Base-by-base conservation (phyloP, 1,140 invertebrate species). In the Daktulosphaira vitifoliae region DNA sequence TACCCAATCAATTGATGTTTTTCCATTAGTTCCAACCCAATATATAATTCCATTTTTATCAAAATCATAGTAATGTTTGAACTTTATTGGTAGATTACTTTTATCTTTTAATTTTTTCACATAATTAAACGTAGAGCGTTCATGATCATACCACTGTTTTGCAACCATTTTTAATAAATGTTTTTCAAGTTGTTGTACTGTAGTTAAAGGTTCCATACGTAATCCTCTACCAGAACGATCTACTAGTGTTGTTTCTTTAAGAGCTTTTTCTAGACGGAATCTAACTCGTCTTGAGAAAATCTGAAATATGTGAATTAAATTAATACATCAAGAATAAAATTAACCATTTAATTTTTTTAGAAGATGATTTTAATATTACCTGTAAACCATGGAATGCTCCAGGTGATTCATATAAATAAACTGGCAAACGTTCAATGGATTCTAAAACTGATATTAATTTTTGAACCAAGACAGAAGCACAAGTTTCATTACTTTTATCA, bases 131-230 rank as follows among this genome's bases (percentile, higher is more conserved):
- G 90, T 87, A 0, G 82, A 78, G 23, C 96, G 79, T 50, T 97
- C 92, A 78, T 92, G 89, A 76, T 98, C 95, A 75, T 97, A 96
- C 94, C 95, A 98, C 74, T 97, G 93, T 70, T 96, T 93, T 0
- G 90, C 89, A 11, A 97, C 93, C 86, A 98, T 97, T 80, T 96
- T 96, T 3, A 96, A 78, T 20, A 99, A 79, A 77, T 97, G 96
- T 71, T 87, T 84, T 73, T 96, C 92, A 5, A 99, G 76, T 72
- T 98, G 90, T 66, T 85, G 82, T 22, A 99, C 86, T 2, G 93
- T 98, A 2, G 92, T 92, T n/a, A 99, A 74, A 0, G 96, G 96
- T 76, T 99, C 96, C 79, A 96, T 96, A 76, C 97, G 96, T 18
- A 98, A 77, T 62, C 86, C 89, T 44, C 92, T 81, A 5, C 92